phyloP scores from a whole-genome alignment of 2,888 invertebrate species.

The Labia minor region DNA sequence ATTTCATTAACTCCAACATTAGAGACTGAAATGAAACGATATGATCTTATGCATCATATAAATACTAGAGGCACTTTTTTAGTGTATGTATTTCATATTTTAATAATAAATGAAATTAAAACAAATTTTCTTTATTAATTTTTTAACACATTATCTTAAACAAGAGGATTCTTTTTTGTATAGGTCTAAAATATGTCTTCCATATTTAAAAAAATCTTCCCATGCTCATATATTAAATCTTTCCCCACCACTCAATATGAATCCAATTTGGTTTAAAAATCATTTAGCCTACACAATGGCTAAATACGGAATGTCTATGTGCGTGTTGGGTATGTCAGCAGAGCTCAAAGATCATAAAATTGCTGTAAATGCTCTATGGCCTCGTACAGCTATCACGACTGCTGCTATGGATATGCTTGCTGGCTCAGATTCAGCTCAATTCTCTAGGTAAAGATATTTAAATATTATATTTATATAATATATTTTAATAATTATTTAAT shows the following conservation, averaged over 20 bases:
- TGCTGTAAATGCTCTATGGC: constrained; percentile 95
- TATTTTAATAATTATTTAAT: too few species aligned
- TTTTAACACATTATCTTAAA: constrained; percentile 21
- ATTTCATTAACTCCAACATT: constrained; percentile 74
- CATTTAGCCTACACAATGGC: constrained; percentile 97
- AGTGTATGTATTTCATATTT: constrained; percentile 51
- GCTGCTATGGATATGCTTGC: constrained; percentile 84
- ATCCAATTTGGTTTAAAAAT: constrained; percentile 77
- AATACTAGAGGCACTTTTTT: constrained; percentile 93
- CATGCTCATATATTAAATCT: constrained; percentile 92
- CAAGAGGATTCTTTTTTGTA: constrained; percentile 22
- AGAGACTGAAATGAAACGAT: constrained; percentile 87
- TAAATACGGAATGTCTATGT: constrained; percentile 98
- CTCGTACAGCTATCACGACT: constrained; percentile 86
- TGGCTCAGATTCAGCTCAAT: constrained; percentile 50
- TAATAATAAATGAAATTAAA: too few species aligned
- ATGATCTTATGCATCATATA: constrained; percentile 90
- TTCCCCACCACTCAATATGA: constrained; percentile 86
- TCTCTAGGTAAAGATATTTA: constrained; percentile 41
- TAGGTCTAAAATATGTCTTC: constrained; percentile 84
- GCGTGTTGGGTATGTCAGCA: constrained; percentile 91
- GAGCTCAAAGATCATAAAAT: constrained; percentile 75
- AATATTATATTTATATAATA: too few species aligned
- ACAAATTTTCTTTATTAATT: too few species aligned
- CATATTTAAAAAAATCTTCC: constrained; percentile 70